Percentiles rank a stretch among this genome's conserved stretches.
Conservation (phyloP, 2,797 vertebrate species). For the Xerus rutilus region DNA sequence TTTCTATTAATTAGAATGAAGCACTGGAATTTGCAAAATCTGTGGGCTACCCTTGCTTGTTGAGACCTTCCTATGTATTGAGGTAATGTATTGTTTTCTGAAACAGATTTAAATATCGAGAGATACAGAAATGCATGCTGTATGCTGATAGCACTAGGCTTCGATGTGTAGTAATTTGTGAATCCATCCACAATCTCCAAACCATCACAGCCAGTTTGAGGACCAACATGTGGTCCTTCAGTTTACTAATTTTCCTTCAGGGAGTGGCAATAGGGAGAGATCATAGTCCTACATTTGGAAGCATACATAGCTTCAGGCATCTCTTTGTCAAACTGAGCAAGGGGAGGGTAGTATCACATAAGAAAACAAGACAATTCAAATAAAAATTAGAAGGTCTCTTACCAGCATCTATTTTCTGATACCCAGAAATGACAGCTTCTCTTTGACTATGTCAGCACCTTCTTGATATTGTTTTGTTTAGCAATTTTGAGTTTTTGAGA, state of each 20-base stretch:
- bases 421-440: slow-evolving; percentile 52
- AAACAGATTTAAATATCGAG: slow-evolving; percentile 24
- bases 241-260: background rate
- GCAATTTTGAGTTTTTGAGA: slow-evolving; percentile 73
- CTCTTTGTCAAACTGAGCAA: slow-evolving; percentile 26
- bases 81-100: slow-evolving; percentile 89
- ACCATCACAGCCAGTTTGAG: background rate
- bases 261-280: background rate
- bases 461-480: slow-evolving; percentile 63
- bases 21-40: slow-evolving; percentile 93
- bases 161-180: background rate
- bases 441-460: slow-evolving; percentile 21
- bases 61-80: slow-evolving; percentile 96
- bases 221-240: background rate
- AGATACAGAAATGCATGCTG: background rate
- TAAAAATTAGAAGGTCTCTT: background rate
- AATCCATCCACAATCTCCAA: background rate
- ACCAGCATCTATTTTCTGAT: slow-evolving; percentile 59
- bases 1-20: slow-evolving; percentile 91
- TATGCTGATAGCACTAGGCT: slow-evolving; percentile 12
- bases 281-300: background rate
- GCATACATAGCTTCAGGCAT: background rate
- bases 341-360: slow-evolving; percentile 62
- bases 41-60: slow-evolving; percentile 95
- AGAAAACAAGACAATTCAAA: slow-evolving; percentile 38